Evolutionary conservation across 35 echinoderm and acorn worm species (phyloP), one percentile per base, ranked within the genome.

Genomic region (Ophiothrix spiculata): DNA sequence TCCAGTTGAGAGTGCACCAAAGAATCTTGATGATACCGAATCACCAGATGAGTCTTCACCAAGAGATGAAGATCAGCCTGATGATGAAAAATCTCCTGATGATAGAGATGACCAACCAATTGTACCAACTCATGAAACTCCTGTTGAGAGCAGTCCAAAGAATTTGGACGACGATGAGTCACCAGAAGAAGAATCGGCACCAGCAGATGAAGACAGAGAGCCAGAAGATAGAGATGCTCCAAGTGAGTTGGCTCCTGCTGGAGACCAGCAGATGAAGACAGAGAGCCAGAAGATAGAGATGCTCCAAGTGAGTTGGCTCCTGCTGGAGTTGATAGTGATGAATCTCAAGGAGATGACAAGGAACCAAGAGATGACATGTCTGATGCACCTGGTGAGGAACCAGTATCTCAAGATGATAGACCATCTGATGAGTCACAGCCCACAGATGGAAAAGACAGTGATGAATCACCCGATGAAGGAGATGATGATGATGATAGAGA

Each of bases 401-500:
- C 63, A 74, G 4, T 35, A 15, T 84, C 64, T 36, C 0, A 84
- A 73, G 82, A 84, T 69, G 12, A 16, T 4, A 74, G 29, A 73
- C 42, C 82, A 23, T 49, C 21, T 25, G 82, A 64, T 84, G 82
- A 84, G 25, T 69, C 60, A 15, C 60, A 69, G 60, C 32, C 74
- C 31, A 73, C 82, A 19, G 56, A 74, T 39, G 63, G 35, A 17
- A 37, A 64, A 37, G 31, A 69, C 29, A 69, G 60, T 2, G 60
- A 39, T 69, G 31, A 31, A 4, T 84, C 56, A 12, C 56, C 19
- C 21, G 82, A 74, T 3, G 82, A 84, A 29, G 33, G 35, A 37
- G 37, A 86, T 77, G 37, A 86, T 77, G 84, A 86, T n/a, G 84
- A 86, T 86, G 84, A 74, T 38, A 45, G 75, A 34, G 81, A 78